Base-by-base conservation (phyloP, 1,140 invertebrate genomes). In the Zaprionus lachaisei region DNA sequence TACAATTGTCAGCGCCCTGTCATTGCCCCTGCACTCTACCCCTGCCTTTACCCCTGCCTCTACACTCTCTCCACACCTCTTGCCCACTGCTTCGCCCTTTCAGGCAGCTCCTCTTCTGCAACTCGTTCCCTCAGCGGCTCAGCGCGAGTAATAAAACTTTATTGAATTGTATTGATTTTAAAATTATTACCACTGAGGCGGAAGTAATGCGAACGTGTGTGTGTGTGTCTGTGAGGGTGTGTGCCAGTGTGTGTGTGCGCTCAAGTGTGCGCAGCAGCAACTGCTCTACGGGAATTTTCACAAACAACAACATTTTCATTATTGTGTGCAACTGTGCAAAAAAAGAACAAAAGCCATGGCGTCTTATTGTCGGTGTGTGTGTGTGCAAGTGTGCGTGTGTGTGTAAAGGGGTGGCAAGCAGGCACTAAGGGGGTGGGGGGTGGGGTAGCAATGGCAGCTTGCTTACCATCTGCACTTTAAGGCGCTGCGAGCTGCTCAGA, bases 91-190 rank as follows among this genome's bases (percentile, higher is more conserved):
- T 37, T 41, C 9, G 31, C 31, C 31, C 31, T 11, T 34, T 67
- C 20, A 31, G 15, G 56, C 51, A 55, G 26, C 22, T 49, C 28
- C 11, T 14, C 47, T 9, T 22, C 26, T 37, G 47, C 70, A 79
- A 68, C 68, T 62, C 64, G 77, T 74, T 79, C 78, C 78, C 74
- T 71, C 72, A 75, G 74, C 75, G 57, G n/a, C 79, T 41, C 15
- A 80, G 84, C 78, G 61, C 55, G 72, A 76, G 89, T 91, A 91
- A 91, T 91, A 91, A 91, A 91, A 91, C 89, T 91, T 91, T 91
- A 91, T 91, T 91, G 89, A 91, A 91, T 91, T 91, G 89, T 91
- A 91, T 91, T 85, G 89, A 91, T 91, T 91, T 91, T 91, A 91
- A 91, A 91, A 91, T 91, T 91, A 91, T 91, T 91, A 91, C 89